These are phyloP conservation scores for Anthoscopus minutus DNA, from an alignment of 2,113 vertebrate genomes.

Conservation along the genomic window DNA sequence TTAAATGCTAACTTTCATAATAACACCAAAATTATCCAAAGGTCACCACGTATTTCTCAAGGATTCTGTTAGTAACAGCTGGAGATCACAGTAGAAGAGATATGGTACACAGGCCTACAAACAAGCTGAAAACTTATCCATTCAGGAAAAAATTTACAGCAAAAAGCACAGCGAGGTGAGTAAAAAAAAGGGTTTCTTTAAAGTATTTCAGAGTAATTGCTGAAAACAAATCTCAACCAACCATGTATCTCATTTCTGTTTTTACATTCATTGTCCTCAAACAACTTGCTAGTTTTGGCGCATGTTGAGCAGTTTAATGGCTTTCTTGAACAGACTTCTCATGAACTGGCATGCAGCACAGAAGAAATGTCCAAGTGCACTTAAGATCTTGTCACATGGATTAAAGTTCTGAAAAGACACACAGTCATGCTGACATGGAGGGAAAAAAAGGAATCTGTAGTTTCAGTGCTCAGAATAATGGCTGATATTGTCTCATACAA, in stretches of 20 bases:
- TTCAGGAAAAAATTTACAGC: background rate
- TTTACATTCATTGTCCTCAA: background rate
- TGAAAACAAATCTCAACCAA: background rate
- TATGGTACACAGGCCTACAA: background rate
- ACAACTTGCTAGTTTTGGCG: background rate
- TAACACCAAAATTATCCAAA: background rate
- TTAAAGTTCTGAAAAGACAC: background rate
- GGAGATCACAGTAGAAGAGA: background rate
- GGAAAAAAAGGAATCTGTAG: background rate
- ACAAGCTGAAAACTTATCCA: background rate
- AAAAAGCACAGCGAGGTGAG: fast-evolving
- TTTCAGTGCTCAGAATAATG: background rate
- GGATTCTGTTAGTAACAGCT: background rate
- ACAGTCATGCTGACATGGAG: background rate
- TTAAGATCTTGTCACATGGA: background rate
- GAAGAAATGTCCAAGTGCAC: background rate
- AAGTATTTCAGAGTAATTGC: background rate
- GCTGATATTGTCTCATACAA: background rate
- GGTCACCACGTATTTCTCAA: background rate
- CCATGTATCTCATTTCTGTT: background rate
- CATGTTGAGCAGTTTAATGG: background rate
- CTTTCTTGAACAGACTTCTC: background rate
- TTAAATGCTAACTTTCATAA: background rate
- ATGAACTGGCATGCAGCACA: background rate
- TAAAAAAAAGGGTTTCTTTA: background rate